Evolutionary conservation across 2,113 vertebrate species (phyloP).

Genomic region (Grus americana): DNA sequence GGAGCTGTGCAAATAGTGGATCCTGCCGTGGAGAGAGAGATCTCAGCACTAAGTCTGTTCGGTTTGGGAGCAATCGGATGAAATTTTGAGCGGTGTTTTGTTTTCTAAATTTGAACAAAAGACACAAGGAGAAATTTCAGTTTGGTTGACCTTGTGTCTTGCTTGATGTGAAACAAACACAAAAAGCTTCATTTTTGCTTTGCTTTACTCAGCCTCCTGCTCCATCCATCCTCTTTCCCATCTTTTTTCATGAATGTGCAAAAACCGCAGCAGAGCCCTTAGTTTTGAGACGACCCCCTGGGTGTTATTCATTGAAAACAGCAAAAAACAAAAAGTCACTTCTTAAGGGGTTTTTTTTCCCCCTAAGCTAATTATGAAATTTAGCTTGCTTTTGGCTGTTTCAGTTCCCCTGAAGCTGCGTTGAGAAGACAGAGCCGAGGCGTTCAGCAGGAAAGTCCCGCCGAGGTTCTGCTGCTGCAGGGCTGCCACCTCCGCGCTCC

Average conservation of each 20-base stretch:
- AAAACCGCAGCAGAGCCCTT: background rate
- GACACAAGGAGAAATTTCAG: background rate
- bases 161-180: background rate
- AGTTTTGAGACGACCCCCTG: background rate
- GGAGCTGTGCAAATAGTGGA: background rate
- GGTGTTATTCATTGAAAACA: background rate
- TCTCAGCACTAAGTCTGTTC: background rate
- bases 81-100: background rate
- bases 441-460: background rate
- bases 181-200: background rate
- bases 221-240: background rate
- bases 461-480: background rate
- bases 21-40: rapidly evolving
- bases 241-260: no score
- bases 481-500: background rate
- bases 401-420: background rate
- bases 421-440: background rate
- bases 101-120: background rate
- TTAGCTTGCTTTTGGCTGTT: rapidly evolving
- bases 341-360: rapidly evolving
- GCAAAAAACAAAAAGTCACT: background rate
- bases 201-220: background rate
- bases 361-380: background rate
- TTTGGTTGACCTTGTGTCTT: background rate
- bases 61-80: background rate